Evolutionary conservation across 2,888 invertebrate genomes (phyloP).

Genomic region (Acrobasis consociella): DNA sequence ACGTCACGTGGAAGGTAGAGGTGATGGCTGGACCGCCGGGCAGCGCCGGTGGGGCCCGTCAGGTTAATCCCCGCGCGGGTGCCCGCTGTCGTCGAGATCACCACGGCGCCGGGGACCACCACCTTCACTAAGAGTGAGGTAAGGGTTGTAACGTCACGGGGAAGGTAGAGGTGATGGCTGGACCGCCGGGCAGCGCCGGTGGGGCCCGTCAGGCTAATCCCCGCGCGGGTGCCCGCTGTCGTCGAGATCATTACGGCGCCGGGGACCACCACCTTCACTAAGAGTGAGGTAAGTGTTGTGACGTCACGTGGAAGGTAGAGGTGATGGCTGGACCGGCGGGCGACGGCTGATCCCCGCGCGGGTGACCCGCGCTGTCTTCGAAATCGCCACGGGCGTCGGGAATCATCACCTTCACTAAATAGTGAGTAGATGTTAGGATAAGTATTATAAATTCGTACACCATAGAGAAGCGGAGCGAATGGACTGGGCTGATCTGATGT

Average conservation of each 20-base stretch:
- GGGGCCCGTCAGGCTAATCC: constrained; percentile 94
- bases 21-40: constrained; percentile 88
- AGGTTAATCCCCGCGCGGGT: constrained; percentile 95
- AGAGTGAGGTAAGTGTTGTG: constrained; percentile 67
- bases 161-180: constrained; percentile 95
- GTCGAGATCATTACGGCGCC: too few species aligned
- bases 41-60: constrained; percentile 94
- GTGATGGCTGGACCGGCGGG: constrained; percentile 88
- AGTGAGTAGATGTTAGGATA: constrained; percentile 49
- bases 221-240: constrained; percentile 94
- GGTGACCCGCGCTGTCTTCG: constrained; percentile 94
- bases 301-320: constrained; percentile 96
- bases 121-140: constrained; percentile 77
- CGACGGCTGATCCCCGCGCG: constrained; percentile 94
- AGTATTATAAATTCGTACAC: too few species aligned
- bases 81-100: constrained; percentile 94
- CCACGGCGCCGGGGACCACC: constrained; percentile 82
- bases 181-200: constrained; percentile 86
- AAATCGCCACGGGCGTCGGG: constrained; percentile 87
- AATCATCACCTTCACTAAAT: constrained; percentile 66
- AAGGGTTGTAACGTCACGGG: constrained; percentile 78
- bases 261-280: constrained; percentile 80
- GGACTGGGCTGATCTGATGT: too few species aligned
- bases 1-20: constrained; percentile 96
- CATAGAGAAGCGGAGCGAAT: too few species aligned